Evolutionary conservation across 2,888 invertebrate genomes (phyloP).

Genomic region (Drosophila pseudotalamancana): DNA sequence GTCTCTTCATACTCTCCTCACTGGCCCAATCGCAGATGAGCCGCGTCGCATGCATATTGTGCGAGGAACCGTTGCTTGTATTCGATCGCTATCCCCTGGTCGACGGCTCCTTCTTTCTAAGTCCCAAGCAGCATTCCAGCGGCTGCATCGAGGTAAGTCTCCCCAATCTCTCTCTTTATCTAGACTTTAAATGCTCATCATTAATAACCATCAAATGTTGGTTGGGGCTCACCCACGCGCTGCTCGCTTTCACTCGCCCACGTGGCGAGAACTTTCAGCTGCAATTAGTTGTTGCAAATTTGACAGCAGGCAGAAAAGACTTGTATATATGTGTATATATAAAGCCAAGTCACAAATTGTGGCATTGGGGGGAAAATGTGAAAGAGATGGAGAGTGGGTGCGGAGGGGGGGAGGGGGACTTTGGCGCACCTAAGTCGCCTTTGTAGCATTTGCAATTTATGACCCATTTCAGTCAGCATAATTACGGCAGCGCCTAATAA

Average conservation of each 20-base stretch:
- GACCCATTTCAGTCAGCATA: constrained; percentile 81
- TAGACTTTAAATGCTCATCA: constrained; percentile 45
- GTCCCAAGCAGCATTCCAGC: constrained; percentile 95
- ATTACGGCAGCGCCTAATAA: constrained; percentile 77
- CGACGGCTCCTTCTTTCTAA: constrained; percentile 99
- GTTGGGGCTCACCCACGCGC: constrained; percentile 51
- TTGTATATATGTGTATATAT: neutral
- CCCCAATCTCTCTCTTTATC: neutral
- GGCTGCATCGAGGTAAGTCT: constrained; percentile 92
- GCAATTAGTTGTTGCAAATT: constrained; percentile 69
- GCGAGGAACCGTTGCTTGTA: constrained; percentile 94
- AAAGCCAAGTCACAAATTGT: constrained; percentile 37
- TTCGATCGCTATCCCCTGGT: constrained; percentile 99
- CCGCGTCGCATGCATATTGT: constrained; percentile 93
- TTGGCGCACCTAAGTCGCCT: constrained; percentile 46
- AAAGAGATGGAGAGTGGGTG: no score
- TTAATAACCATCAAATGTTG: constrained; percentile 64
- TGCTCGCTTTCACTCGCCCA: constrained; percentile 72
- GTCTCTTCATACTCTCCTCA: constrained; percentile 97
- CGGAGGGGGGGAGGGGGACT: neutral
- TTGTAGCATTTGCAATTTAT: constrained; percentile 73
- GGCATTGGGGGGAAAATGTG: constrained; percentile 26
- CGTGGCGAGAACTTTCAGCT: constrained; percentile 69
- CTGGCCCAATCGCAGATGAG: constrained; percentile 96
- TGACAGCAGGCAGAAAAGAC: constrained; percentile 34